phyloP scores from a whole-genome alignment of 2,888 invertebrate genomes.

The Melanotus villosus region DNA sequence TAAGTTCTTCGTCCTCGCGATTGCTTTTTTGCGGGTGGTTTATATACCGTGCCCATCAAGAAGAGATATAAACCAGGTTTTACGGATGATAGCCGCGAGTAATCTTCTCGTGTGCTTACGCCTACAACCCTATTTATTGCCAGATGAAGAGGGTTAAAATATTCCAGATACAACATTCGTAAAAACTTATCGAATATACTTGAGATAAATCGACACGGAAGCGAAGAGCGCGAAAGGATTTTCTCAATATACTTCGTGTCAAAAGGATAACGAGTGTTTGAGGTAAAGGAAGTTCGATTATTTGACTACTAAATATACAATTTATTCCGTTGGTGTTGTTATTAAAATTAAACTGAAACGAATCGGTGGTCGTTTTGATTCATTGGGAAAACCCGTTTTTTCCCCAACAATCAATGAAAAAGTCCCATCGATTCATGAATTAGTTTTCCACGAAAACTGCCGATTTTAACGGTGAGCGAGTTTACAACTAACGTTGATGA shows the following conservation, averaged over 20 bases:
- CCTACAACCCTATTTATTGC: constrained; percentile 24
- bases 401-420: no score
- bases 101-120: constrained; percentile 20
- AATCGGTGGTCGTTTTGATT: no score
- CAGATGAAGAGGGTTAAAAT: constrained; percentile 26
- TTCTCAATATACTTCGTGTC: constrained; percentile 1
- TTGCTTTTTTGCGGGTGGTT: background rate
- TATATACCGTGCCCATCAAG: background rate
- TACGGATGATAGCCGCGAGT: constrained; percentile 19
- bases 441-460: no score
- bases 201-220: background rate
- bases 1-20: no score
- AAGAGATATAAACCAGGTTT: constrained; percentile 21
- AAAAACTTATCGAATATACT: constrained; percentile 21
- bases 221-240: constrained; percentile 11
- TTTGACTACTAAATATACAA: background rate
- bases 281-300: background rate
- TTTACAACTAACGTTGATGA: no score
- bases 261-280: background rate
- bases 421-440: no score
- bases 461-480: no score
- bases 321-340: no score
- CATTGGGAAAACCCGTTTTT: no score
- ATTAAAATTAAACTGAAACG: no score
- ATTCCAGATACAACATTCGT: constrained; percentile 20